Conservation (phyloP, 2,113 vertebrate species). For the Crocuta crocuta region DNA sequence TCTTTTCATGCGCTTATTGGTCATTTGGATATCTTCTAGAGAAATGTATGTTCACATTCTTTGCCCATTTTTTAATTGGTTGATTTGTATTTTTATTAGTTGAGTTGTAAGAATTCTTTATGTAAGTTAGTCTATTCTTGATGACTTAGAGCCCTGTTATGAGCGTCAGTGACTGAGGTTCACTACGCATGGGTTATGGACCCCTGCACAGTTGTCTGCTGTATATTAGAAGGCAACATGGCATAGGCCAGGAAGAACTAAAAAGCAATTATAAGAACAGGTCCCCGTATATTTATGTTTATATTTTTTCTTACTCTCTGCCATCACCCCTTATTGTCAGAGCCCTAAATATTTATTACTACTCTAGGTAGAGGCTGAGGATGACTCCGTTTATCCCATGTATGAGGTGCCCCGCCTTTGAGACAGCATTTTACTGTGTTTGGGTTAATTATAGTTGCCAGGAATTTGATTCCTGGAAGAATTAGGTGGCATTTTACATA, state of each 20-base stretch:
- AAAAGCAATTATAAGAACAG: neutral
- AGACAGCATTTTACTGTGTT: neutral
- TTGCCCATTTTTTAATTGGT: neutral
- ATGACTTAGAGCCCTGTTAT: neutral
- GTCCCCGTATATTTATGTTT: no score
- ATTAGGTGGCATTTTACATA: neutral
- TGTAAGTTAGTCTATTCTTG: neutral
- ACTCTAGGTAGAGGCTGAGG: neutral
- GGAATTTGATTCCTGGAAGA: constrained; percentile 4
- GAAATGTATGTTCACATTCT: no score
- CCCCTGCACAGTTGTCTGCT: no score
- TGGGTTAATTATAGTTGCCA: neutral
- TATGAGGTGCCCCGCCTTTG: neutral
- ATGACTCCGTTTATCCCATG: neutral
- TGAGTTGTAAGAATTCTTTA: neutral
- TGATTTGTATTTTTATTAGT: neutral
- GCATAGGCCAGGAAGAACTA: neutral
- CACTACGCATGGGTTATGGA: neutral
- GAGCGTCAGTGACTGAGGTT: neutral
- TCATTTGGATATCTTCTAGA: no score
- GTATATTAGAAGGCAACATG: neutral
- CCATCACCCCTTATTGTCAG: neutral
- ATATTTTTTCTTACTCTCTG: neutral
- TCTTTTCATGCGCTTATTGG: no score
- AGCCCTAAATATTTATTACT: constrained; percentile 2